Evolutionary conservation across 2,113 vertebrate genomes (phyloP), one percentile per base, ranked within the genome.

Genomic region (Antigone vipio): DNA sequence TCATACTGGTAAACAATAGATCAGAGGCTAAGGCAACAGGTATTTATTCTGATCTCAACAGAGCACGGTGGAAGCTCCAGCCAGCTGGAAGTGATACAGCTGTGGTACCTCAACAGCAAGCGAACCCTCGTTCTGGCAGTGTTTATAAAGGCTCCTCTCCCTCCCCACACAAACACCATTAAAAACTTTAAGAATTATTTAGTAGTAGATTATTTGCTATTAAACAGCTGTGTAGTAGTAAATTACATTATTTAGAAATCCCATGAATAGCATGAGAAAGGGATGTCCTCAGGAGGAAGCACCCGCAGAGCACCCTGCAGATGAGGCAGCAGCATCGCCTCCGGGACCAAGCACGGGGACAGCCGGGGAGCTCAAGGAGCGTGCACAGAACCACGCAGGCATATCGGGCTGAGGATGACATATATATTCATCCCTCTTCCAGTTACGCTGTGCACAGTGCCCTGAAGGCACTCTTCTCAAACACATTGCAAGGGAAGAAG

Each of bases 251-350:
- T 59, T 90, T 77, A 71, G 35, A 71, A 88, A 62, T 44, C 29
- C 30, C 21, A 17, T 11, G 9, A 72, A 15, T 2, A 29, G 24
- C 69, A 42, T 16, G 2, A 77, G 47, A 88, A 83, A 59, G 9
- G 7, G 4, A 44, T 38, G 22, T 16, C 42, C 15, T 47, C 4
- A 0, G 7, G 34, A 80, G 7, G 7, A 92, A 84, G 20, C 52
- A 53, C 16, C 8, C 2, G 9, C 50, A 86, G 89, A 81, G 32
- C 3, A 4, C 18, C n/a, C 38, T 68, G 53, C 27, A 59, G 52
- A 44, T 58, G 63, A 58, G 81, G 89, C 92, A 96, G 77, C 80
- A 96, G 86, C 49, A 24, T 92, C 26, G 1, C 85, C 95, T 93
- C 89, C 20, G 62, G 92, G 89, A 83, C 42, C 0, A 1, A 89